Conservation (phyloP, 37 sponge, comb jelly and placozoan species). For the Crambe crambe region DNA sequence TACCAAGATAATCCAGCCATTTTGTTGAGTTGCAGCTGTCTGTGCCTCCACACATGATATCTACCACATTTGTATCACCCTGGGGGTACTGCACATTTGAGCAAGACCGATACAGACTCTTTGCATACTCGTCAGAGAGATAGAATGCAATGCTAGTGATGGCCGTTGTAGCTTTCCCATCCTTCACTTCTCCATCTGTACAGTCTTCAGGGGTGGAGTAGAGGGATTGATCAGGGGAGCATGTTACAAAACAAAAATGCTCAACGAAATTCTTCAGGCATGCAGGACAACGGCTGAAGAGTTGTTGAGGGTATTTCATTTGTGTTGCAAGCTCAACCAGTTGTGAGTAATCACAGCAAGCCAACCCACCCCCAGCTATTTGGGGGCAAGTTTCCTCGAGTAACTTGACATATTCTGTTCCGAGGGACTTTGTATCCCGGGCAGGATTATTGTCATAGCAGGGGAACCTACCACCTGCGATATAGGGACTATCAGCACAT, state of each 20-base stretch:
- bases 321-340: constrained; percentile 45
- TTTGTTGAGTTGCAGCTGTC: constrained; percentile 45
- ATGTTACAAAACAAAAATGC: constrained; percentile 86
- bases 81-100: constrained; percentile 76
- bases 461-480: constrained; percentile 41
- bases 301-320: constrained; percentile 40
- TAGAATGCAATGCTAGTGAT: constrained; percentile 27
- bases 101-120: constrained; percentile 75
- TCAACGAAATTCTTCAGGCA: constrained; percentile 84
- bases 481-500: constrained; percentile 40
- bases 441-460: constrained; percentile 82
- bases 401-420: constrained; percentile 15
- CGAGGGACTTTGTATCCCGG: not conserved
- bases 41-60: constrained; percentile 75
- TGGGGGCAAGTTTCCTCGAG: constrained; percentile 66
- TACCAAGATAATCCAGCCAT: constrained; percentile 74
- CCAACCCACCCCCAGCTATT: constrained; percentile 29
- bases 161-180: not conserved
- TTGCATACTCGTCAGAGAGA: constrained; percentile 33
- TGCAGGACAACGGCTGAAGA: constrained; percentile 83
- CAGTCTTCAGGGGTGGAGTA: constrained; percentile 44
- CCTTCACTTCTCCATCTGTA: not conserved
- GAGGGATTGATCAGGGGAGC: constrained; percentile 76
- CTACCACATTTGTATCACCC: constrained; percentile 47
- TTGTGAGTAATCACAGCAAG: constrained; percentile 74